Conservation (phyloP, 2,888 invertebrate species). For the Palloptera scutellata region DNA sequence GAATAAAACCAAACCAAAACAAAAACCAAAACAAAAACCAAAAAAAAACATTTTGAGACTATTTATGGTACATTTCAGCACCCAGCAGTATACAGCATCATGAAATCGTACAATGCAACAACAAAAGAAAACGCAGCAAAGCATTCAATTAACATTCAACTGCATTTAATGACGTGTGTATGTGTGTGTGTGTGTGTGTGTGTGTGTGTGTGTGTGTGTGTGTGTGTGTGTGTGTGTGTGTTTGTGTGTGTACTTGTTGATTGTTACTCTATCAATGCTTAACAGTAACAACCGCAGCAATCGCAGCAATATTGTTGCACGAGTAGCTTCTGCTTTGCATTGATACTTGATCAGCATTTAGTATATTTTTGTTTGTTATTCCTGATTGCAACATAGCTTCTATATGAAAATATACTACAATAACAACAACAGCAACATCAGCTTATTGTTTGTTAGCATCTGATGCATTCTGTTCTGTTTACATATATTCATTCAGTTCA, state of each 20-base stretch:
- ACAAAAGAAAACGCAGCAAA: not conserved
- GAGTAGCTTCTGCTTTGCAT: too few species aligned
- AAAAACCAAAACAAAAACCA: conserved; percentile 16
- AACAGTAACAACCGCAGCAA: conserved; percentile 6
- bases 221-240: conserved; percentile 8
- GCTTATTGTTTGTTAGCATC: too few species aligned
- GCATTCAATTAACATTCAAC: too few species aligned
- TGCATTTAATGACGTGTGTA: not conserved
- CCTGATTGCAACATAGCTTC: too few species aligned
- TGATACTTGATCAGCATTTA: too few species aligned
- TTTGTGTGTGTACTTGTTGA: not conserved
- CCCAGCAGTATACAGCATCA: not conserved
- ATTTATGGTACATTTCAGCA: too few species aligned
- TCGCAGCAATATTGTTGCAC: not conserved
- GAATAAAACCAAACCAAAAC: conserved; percentile 22
- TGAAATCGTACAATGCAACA: not conserved
- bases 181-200: conserved; percentile 11
- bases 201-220: conserved; percentile 12
- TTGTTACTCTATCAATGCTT: too few species aligned
- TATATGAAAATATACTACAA: too few species aligned
- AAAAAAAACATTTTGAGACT: not conserved
- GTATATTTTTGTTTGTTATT: too few species aligned
- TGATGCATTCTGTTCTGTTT: too few species aligned
- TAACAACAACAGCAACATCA: too few species aligned
- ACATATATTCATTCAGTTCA: too few species aligned